Conservation (phyloP, 2,888 invertebrate genomes). For the Scaptomyza cyrtandrae region DNA sequence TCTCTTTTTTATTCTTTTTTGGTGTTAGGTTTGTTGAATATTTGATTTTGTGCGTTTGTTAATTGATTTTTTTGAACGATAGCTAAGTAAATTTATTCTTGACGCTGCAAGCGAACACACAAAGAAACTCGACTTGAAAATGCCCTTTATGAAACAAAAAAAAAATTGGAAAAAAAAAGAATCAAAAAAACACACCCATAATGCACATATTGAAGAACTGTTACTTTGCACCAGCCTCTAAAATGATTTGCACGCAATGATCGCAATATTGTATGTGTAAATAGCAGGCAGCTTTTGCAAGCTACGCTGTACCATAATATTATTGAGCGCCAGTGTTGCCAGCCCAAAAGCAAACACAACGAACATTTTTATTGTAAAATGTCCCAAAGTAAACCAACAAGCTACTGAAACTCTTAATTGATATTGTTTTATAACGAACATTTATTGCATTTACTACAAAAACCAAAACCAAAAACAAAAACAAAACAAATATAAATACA, state of each 20-base stretch:
- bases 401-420: neutral
- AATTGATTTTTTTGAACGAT: slow-evolving; percentile 30
- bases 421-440: slow-evolving; percentile 6
- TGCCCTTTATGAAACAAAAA: neutral
- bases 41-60: slow-evolving; percentile 34
- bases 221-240: neutral
- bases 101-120: neutral
- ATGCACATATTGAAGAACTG: neutral
- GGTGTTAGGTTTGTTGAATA: slow-evolving; percentile 29
- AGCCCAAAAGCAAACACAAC: neutral
- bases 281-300: neutral
- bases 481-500: neutral
- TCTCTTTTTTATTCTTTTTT: slow-evolving; percentile 1
- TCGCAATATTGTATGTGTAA: neutral
- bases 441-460: slow-evolving; percentile 1
- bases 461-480: neutral
- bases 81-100: slow-evolving; percentile 25
- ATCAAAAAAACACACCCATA: neutral
- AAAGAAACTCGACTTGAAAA: neutral
- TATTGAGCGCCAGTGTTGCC: slow-evolving; percentile 6
- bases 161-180: neutral
- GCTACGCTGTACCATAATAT: neutral
- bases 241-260: neutral
- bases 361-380: neutral
- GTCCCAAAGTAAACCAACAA: neutral